Conservation (phyloP, 2,888 invertebrate species). For the Marasmarcha lunaedactyla region DNA sequence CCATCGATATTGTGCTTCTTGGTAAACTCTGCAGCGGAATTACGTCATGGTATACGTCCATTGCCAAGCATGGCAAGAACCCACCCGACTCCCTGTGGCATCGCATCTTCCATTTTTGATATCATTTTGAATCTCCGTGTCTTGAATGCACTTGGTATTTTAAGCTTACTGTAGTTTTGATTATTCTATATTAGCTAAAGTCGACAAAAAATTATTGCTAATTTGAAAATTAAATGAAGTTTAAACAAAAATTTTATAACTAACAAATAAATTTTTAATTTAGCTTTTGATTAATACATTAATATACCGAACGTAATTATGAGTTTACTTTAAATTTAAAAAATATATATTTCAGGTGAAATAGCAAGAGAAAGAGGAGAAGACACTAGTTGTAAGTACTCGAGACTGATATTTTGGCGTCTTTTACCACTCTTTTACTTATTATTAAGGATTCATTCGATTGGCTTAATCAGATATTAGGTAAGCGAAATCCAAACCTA, state of each 20-base stretch:
- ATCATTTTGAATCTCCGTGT: conserved; percentile 26
- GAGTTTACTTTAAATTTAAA: too few species aligned
- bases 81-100: conserved; percentile 33
- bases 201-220: too few species aligned
- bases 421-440: too few species aligned
- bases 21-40: conserved; percentile 68
- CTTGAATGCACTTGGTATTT: conserved; percentile 45
- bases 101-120: conserved; percentile 45
- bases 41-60: conserved; percentile 59
- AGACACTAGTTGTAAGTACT: conserved; percentile 80
- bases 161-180: conserved; percentile 42
- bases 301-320: too few species aligned
- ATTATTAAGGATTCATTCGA: too few species aligned
- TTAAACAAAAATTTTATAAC: too few species aligned
- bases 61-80: conserved; percentile 45
- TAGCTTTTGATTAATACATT: too few species aligned
- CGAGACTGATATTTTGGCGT: too few species aligned
- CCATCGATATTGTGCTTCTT: conserved; percentile 62
- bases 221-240: too few species aligned
- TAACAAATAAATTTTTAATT: too few species aligned
- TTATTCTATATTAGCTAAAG: conserved; percentile 22
- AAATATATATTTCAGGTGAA: conserved; percentile 70
- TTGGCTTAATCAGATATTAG: too few species aligned
- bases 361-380: conserved; percentile 80
- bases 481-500: too few species aligned